These are phyloP conservation scores for Bruchidius siliquastri DNA, from an alignment of 2,888 invertebrate genomes.

Conservation along the genomic window DNA sequence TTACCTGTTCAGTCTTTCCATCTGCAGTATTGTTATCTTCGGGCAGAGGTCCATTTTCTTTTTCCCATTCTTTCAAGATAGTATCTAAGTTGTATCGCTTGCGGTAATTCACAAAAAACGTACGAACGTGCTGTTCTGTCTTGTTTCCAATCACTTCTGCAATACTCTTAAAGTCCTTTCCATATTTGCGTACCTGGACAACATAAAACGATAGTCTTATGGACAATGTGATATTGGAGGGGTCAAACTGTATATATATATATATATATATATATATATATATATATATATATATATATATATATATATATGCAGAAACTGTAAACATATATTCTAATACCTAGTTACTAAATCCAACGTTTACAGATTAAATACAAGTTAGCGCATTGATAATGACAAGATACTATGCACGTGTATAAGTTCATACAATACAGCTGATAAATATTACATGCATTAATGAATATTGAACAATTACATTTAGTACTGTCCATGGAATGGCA, in stretches of 20 bases:
- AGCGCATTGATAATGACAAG: too few relatives aligned
- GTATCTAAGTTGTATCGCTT: conserved; percentile 47
- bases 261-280: too few relatives aligned
- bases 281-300: too few relatives aligned
- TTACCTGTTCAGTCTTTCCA: conserved; percentile 18
- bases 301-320: neutral
- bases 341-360: too few relatives aligned
- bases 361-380: too few relatives aligned
- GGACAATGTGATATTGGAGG: conserved; percentile 32
- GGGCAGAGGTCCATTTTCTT: conserved; percentile 59
- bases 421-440: too few relatives aligned
- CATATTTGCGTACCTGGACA: conserved; percentile 57
- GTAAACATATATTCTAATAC: too few relatives aligned
- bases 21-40: conserved; percentile 29
- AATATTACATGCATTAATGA: too few relatives aligned
- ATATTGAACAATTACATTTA: too few relatives aligned
- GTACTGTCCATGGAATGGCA: too few relatives aligned
- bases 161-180: conserved; percentile 88
- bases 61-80: conserved; percentile 70
- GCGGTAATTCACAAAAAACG: conserved; percentile 88
- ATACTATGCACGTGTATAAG: too few relatives aligned
- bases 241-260: too few relatives aligned
- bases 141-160: conserved; percentile 94
- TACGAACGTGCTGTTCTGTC: conserved; percentile 86
- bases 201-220: neutral